Evolutionary conservation across 2,888 invertebrate species (phyloP), one percentile per base, ranked within the genome.

Genomic region (Blastobasis adustella): DNA sequence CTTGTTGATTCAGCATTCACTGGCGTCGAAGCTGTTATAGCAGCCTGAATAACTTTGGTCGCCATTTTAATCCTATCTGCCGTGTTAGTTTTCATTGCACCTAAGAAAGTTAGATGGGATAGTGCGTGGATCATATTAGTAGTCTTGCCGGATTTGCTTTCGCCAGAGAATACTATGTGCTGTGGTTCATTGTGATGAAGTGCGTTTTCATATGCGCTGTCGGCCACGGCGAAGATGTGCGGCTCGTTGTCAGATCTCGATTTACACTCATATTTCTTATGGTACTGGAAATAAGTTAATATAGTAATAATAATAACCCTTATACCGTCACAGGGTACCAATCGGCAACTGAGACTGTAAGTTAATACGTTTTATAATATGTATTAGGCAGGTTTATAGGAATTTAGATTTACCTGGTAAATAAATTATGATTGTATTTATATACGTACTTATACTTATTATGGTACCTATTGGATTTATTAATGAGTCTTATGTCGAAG

Each of bases 111-210:
- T 2, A 98, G 90, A 75, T 98, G 98, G 49, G 93, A 92, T 40
- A 97, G 84, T 45, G 96, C 83, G 59, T 96, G 92, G 43, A 93
- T 85, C 76, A 94, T 94, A 71, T 94, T 96, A 40, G 94, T 94
- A 0, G 97, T 95, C 87, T 98, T 98, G 1, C 98, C 98, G 0
- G 97, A 95, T 69, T 94, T 94, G 60, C 95, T 95, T 88, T 98
- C 98, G 1, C 98, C 98, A 45, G 95, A 93, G 60, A 98, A 91
- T 5, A 98, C 90, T 54, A 98, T 93, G 75, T 96, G 94, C 77
- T 98, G 96, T 3, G 94, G 92, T 62, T 93, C 93, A 61, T 94
- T 93, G 73, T 97, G 95, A 75, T 98, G 98, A 60, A 97, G 81
- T 82, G 96, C 95, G 70, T 96, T 94, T 86, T 97, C 97, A 74